Evolutionary conservation across 2,888 invertebrate species (phyloP).

Genomic region (Aleiodes testaceus): DNA sequence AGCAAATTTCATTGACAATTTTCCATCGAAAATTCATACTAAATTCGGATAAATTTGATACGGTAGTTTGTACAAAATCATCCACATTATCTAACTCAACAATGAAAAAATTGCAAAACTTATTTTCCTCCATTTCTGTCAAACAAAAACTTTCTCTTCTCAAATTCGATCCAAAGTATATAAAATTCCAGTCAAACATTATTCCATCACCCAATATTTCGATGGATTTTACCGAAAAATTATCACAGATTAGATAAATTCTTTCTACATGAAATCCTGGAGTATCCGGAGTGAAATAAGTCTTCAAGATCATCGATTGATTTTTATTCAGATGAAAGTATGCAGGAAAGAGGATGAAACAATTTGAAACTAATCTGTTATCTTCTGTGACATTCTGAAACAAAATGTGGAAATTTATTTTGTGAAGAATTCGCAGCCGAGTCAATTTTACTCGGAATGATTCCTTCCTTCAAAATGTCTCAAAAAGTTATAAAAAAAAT

Average conservation of each 20-base stretch:
- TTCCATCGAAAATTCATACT: conserved; percentile 7
- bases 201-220: conserved; percentile 73
- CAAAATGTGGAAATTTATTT: conserved; percentile 20
- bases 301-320: conserved; percentile 68
- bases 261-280: conserved; percentile 71
- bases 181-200: conserved; percentile 62
- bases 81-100: not conserved
- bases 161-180: conserved; percentile 49
- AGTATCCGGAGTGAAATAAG: conserved; percentile 68
- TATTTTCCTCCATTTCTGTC: conserved; percentile 9
- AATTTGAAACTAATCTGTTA: conserved; percentile 62
- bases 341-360: conserved; percentile 70
- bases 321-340: conserved; percentile 68
- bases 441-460: too few relatives aligned
- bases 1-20: conserved; percentile 47
- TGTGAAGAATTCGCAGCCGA: too few relatives aligned
- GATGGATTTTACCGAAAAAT: conserved; percentile 67
- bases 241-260: conserved; percentile 71
- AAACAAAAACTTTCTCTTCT: not conserved
- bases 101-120: not conserved
- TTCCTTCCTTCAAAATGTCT: too few relatives aligned
- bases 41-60: conserved; percentile 5
- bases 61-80: not conserved
- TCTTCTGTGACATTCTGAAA: conserved; percentile 59
- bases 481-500: too few relatives aligned